phyloP scores from a whole-genome alignment of 2,113 vertebrate genomes.

The Diadophis punctatus region DNA sequence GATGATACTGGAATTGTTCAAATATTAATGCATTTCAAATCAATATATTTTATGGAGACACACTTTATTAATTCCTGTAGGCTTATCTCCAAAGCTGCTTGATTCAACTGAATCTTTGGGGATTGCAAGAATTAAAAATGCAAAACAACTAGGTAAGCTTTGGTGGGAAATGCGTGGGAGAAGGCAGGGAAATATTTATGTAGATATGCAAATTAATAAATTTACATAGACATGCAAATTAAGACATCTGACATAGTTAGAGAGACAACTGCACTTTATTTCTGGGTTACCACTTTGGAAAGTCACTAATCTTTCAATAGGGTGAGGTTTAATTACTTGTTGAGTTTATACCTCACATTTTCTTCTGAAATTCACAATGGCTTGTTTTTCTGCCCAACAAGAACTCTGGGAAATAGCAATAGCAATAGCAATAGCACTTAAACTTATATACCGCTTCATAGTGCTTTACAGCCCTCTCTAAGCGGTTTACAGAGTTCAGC shows the following conservation, averaged over 20 bases:
- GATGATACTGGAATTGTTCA: background rate
- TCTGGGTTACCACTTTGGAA: background rate
- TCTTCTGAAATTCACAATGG: background rate
- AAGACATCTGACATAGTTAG: background rate
- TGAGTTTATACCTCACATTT: background rate
- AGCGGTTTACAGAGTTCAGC: too few relatives aligned
- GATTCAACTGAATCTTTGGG: background rate
- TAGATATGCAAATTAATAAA: background rate
- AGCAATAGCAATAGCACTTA: too few relatives aligned
- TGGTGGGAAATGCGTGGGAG: background rate
- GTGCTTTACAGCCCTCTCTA: too few relatives aligned
- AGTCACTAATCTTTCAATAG: background rate
- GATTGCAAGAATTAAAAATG: background rate
- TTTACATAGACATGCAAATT: background rate
- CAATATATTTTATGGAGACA: background rate
- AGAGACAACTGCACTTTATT: background rate
- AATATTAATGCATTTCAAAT: background rate
- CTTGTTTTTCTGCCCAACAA: background rate
- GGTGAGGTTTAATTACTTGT: background rate
- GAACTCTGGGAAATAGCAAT: background rate
- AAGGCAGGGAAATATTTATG: background rate
- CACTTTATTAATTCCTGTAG: background rate
- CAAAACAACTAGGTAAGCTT: background rate
- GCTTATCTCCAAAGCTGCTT: background rate
- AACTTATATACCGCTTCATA: too few relatives aligned